phyloP scores from a whole-genome alignment of 1,140 invertebrate species.

The Ditylenchus dipsaci region DNA sequence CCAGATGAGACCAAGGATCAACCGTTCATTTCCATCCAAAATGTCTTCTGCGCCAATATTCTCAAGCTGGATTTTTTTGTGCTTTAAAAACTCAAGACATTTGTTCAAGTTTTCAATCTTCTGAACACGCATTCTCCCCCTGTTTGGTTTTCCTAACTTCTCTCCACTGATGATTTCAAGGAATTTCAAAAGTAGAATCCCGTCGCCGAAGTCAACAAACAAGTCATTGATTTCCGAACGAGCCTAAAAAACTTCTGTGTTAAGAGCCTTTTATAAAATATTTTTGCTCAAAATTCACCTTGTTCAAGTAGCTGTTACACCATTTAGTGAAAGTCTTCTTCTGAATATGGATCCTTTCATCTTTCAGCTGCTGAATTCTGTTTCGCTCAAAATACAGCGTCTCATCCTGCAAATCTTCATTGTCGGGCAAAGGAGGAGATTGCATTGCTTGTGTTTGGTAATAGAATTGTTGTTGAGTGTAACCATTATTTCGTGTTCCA shows the following conservation, averaged over 20 bases:
- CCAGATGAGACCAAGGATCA: conserved; percentile 97
- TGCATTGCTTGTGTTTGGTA: background rate
- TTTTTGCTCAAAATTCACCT: conserved; percentile 65
- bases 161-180: conserved; percentile 98
- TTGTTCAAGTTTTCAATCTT: conserved; percentile 98
- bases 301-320: conserved; percentile 96
- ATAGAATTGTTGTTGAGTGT: background rate
- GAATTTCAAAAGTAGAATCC: conserved; percentile 85
- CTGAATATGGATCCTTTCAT: conserved; percentile 92
- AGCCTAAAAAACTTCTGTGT: conserved; percentile 58
- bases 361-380: conserved; percentile 79
- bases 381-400: conserved; percentile 48
- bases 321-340: conserved; percentile 99
- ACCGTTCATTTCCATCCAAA: conserved; percentile 85
- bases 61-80: conserved; percentile 67
- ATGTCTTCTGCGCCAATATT: conserved; percentile 99
- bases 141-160: conserved; percentile 90
- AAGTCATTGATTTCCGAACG: conserved; percentile 94
- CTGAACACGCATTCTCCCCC: conserved; percentile 91
- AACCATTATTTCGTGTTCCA: background rate
- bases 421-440: background rate
- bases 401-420: conserved; percentile 42
- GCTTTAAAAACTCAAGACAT: conserved; percentile 90
- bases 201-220: conserved; percentile 87
- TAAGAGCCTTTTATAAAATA: background rate